A percentile compares a stretch with the other conserved stretches of the same genome.
Evolutionary conservation across 2,797 vertebrate species (phyloP).

Genomic region (Hemibagrus guttatus): DNA sequence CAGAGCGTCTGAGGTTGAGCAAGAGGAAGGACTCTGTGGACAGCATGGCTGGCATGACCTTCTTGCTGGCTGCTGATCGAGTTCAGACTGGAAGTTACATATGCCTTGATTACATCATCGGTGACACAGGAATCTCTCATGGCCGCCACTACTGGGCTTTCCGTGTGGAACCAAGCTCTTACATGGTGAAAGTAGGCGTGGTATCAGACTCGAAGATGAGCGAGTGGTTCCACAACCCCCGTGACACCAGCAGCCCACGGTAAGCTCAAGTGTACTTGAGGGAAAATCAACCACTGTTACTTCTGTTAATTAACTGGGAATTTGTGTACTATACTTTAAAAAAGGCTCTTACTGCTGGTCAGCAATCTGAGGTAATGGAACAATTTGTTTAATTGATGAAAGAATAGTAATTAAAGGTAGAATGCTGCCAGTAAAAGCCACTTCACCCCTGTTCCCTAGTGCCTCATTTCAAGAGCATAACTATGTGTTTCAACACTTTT

Average conservation of each 20-base stretch:
- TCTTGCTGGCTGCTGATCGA: slow-evolving; percentile 86
- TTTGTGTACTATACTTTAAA: not conserved
- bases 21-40: slow-evolving; percentile 85
- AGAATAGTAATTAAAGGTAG: not conserved
- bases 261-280: slow-evolving; percentile 53
- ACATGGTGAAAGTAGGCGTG: slow-evolving; percentile 94
- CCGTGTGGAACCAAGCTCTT: slow-evolving; percentile 86
- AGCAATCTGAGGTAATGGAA: not conserved
- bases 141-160: slow-evolving; percentile 96
- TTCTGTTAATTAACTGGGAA: not conserved
- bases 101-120: slow-evolving; percentile 91
- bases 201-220: slow-evolving; percentile 88
- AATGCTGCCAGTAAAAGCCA: not conserved
- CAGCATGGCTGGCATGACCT: slow-evolving; percentile 86
- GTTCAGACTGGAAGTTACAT: slow-evolving; percentile 91
- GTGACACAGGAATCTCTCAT: slow-evolving; percentile 87
- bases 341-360: not conserved
- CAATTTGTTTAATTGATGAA: not conserved
- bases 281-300: not conserved
- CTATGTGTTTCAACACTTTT: not conserved
- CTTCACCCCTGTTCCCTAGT: not conserved
- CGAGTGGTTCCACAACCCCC: slow-evolving; percentile 91
- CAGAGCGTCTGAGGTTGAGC: slow-evolving; percentile 84
- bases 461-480: not conserved
- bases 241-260: slow-evolving; percentile 91